Evolutionary conservation across 2,797 vertebrate species (phyloP).

Genomic region (Sylvilagus floridanus): DNA sequence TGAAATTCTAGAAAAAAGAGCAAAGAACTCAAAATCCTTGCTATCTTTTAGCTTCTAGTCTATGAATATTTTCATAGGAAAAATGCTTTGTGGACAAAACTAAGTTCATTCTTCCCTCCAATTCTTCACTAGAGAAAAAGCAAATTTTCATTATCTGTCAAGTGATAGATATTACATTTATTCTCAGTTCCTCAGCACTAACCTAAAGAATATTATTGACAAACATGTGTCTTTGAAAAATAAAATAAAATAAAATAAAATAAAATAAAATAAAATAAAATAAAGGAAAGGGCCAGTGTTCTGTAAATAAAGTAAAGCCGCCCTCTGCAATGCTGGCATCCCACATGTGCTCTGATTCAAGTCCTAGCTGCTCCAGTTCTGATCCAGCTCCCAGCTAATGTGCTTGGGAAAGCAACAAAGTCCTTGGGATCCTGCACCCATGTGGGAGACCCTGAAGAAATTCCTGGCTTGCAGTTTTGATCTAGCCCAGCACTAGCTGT

Average conservation of each 20-base stretch:
- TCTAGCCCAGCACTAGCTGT: no score
- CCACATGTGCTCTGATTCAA: no score
- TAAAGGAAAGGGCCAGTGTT: no score
- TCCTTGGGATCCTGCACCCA: no score
- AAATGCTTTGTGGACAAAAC: constrained; percentile 35
- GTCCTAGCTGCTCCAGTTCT: no score
- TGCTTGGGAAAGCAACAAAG: no score
- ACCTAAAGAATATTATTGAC: constrained; percentile 1
- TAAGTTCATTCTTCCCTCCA: not conserved
- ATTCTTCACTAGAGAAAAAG: constrained; percentile 3
- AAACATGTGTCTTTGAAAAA: constrained; percentile 44
- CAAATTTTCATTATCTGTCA: not conserved
- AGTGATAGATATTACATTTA: constrained; percentile 25
- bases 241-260: not conserved
- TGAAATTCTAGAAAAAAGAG: constrained; percentile 48
- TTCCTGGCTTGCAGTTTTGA: no score
- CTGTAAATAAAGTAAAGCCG: no score
- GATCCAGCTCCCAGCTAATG: no score
- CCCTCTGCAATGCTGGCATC: no score
- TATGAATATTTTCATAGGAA: constrained; percentile 28
- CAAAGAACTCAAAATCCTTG: not conserved
- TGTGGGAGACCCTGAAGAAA: no score
- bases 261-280: not conserved
- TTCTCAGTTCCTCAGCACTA: constrained; percentile 26
- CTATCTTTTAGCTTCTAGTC: not conserved